These are phyloP conservation scores for Julus scanicus DNA, from an alignment of 2,888 invertebrate species.

Conservation along the genomic window DNA sequence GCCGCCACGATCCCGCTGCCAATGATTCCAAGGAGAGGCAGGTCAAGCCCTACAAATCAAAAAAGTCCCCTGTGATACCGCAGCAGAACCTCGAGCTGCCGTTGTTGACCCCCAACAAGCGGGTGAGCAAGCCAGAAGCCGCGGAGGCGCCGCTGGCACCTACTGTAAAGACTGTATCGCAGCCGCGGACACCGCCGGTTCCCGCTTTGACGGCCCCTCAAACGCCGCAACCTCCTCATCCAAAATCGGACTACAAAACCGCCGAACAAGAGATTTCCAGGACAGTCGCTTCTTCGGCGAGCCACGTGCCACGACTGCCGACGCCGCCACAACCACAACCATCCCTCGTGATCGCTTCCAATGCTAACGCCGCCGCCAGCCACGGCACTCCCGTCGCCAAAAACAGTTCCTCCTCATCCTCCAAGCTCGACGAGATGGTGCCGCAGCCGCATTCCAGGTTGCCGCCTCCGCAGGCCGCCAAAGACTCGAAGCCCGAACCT, in stretches of 20 bases:
- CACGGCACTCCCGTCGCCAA: background rate
- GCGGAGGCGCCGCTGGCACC: background rate
- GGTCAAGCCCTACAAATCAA: constrained; percentile 53
- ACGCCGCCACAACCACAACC: background rate
- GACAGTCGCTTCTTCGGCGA: background rate
- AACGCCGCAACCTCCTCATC: background rate
- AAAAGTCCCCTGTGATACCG: constrained; percentile 48
- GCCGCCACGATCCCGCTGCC: background rate
- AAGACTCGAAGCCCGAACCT: background rate
- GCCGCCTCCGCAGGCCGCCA: background rate
- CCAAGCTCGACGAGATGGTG: background rate
- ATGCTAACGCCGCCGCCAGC: background rate
- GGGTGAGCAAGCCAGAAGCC: too few species aligned
- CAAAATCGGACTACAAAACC: background rate
- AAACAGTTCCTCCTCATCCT: background rate
- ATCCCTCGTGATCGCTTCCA: background rate
- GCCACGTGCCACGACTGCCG: too few species aligned
- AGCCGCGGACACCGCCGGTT: background rate
- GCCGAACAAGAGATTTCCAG: constrained; percentile 10
- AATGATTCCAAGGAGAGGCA: constrained; percentile 41
- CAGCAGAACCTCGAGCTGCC: background rate
- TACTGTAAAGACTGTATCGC: background rate
- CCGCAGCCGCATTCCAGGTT: background rate
- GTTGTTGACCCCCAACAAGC: background rate
- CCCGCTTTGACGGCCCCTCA: background rate